These are phyloP conservation scores for Alethe diademata DNA, from an alignment of 2,113 vertebrate genomes.

Conservation along the genomic window DNA sequence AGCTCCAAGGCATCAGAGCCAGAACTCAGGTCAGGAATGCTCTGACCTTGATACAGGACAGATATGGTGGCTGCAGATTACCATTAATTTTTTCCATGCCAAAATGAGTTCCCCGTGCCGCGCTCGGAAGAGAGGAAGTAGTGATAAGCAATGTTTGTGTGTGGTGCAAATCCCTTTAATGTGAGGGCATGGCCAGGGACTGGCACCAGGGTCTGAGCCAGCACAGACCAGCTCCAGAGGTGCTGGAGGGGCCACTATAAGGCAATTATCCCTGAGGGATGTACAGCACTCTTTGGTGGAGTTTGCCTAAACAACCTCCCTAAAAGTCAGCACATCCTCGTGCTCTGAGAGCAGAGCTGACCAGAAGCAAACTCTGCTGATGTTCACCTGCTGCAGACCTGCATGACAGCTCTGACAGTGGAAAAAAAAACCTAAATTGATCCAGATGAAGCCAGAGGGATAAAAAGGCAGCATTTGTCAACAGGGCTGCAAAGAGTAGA, in stretches of 20 bases:
- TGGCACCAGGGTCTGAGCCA: neutral
- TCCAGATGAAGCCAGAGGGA: neutral
- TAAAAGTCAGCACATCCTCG: neutral
- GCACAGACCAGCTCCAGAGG: neutral
- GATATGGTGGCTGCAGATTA: neutral
- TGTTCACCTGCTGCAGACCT: neutral
- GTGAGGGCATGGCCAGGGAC: neutral
- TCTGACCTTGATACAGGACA: constrained; percentile 47
- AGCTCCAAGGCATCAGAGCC: neutral
- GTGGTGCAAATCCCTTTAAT: neutral
- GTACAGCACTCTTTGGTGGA: neutral
- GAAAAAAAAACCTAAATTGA: neutral
- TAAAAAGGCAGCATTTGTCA: neutral
- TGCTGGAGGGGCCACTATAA: neutral
- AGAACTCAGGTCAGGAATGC: constrained; percentile 22
- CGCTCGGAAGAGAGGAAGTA: neutral
- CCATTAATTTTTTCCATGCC: neutral
- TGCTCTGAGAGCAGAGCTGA: neutral
- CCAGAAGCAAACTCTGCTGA: neutral
- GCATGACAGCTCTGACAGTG: neutral
- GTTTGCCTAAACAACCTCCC: neutral
- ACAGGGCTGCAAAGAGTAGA: neutral
- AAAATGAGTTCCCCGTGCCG: neutral
- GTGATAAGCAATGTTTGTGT: constrained; percentile 12
- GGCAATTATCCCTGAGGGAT: neutral